Percentiles rank a stretch among this genome's conserved stretches.
phyloP scores from a whole-genome alignment of 1,140 invertebrate species.

The Leucophenga varia region DNA sequence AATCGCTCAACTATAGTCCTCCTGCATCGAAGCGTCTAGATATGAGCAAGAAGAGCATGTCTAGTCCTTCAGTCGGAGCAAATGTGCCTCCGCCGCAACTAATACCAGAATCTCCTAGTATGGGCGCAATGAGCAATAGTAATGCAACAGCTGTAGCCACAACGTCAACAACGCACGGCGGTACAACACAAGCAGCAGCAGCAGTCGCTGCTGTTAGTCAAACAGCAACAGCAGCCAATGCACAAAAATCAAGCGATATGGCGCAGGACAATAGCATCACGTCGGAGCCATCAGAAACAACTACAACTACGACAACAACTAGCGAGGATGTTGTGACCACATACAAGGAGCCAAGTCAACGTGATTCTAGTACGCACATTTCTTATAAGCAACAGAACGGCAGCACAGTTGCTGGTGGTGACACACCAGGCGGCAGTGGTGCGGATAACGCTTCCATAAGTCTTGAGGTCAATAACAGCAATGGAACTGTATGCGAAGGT shows the following conservation, averaged over 20 bases:
- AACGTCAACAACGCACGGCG: conserved; percentile 16
- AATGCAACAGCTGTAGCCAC: conserved; percentile 20
- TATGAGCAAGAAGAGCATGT: conserved; percentile 53
- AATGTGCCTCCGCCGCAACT: conserved; percentile 24
- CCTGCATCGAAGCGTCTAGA: conserved; percentile 42
- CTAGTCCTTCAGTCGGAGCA: conserved; percentile 45
- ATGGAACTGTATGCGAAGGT: background rate
- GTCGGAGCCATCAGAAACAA: conserved; percentile 53
- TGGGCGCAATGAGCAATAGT: conserved; percentile 40
- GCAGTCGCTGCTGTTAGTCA: conserved; percentile 4
- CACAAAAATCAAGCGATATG: conserved; percentile 31
- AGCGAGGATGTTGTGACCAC: conserved; percentile 54
- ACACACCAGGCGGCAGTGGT: conserved; percentile 22
- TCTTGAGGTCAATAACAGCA: conserved; percentile 2
- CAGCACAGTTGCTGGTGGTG: conserved; percentile 10
- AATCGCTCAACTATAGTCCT: conserved; percentile 38
- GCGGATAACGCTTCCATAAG: conserved; percentile 8
- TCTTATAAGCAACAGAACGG: conserved; percentile 22
- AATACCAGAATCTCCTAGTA: conserved; percentile 51
- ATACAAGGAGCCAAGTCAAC: conserved; percentile 49
- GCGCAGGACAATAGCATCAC: conserved; percentile 54
- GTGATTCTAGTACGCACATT: conserved; percentile 18
- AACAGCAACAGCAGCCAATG: conserved; percentile 8
- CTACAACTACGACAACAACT: conserved; percentile 50
- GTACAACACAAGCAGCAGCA: conserved; percentile 15